Evolutionary conservation across 1,140 invertebrate species (phyloP), one percentile per base, ranked within the genome.

Genomic region (Rhyzopertha dominica): DNA sequence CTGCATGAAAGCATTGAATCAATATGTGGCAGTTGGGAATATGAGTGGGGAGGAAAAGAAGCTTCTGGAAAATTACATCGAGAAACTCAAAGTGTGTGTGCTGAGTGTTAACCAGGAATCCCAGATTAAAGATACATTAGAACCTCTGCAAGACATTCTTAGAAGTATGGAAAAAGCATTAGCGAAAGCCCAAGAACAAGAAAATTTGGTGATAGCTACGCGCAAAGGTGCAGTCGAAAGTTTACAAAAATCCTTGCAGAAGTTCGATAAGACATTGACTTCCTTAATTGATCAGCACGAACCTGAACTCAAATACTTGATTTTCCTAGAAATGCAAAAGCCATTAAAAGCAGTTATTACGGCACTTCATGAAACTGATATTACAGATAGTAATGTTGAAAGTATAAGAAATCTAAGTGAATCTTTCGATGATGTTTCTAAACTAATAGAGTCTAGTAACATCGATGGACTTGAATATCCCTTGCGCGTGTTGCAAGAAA

Each of bases 71-170:
- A 32, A 50, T n/a, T 25, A 42, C 9, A 37, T 43, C 14, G 50
- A 58, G n/a, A 55, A 50, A 28, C 43, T 63, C 12, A 62, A 59
- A 53, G 43, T 46, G 12, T 30, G 58, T 14, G 31, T 61, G 8
- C 61, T 56, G 5, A 63, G 61, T 47, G 59, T 66, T 12, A 65
- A 65, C 45, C 54, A 61, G 46, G 65, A 63, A 35, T 67, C 62
- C 12, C 56, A 59, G 20, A 56, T 61, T 5, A 67, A 63, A 51
- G 63, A 63, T 40, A 55, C 63, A 18, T 51, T 65, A 38, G 66
- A 75, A 54, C 61, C 70, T 19, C 48, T 74, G 13, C 64, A 73
- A 49, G 70, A 76, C 59, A 64, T 68, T 25, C 58, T 70, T 18
- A 70, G 67, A 48, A 65, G 61, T 30, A 57, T 69, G 12, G 65